Conservation (phyloP, 2,888 invertebrate genomes). For the Alviniconcha strummeri region DNA sequence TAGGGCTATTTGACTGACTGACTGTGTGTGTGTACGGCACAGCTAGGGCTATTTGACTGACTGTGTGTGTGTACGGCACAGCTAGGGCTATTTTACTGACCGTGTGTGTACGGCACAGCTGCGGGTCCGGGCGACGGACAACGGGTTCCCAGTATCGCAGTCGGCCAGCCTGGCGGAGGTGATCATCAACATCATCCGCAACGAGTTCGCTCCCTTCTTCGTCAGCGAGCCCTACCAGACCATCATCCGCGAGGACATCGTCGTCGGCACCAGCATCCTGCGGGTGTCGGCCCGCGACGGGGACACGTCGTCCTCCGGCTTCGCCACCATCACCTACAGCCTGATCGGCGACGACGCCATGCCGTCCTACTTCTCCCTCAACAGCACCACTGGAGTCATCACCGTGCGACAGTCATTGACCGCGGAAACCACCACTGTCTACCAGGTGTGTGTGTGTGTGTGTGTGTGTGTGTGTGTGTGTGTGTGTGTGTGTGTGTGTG, state of each 20-base stretch:
- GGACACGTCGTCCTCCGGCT: constrained; percentile 44
- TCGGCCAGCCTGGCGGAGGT: constrained; percentile 46
- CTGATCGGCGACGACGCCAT: constrained; percentile 63
- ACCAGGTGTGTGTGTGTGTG: constrained; percentile 35
- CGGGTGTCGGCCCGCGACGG: constrained; percentile 49
- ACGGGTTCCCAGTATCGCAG: constrained; percentile 51
- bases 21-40: background rate
- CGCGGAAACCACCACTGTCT: constrained; percentile 46
- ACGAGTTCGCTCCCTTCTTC: constrained; percentile 59
- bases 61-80: background rate
- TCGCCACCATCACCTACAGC: constrained; percentile 49
- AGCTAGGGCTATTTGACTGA: background rate
- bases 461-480: constrained; percentile 13
- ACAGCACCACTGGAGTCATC: constrained; percentile 51
- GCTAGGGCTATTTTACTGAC: background rate
- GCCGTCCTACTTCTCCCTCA: constrained; percentile 56
- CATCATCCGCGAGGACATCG: constrained; percentile 48
- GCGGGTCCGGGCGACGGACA: constrained; percentile 54
- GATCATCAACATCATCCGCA: constrained; percentile 53
- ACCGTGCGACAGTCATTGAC: constrained; percentile 47
- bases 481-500: background rate
- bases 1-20: background rate
- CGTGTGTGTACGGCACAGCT: constrained; percentile 35
- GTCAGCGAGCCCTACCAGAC: constrained; percentile 47
- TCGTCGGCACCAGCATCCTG: constrained; percentile 44